A percentile compares a stretch with the other conserved stretches of the same genome.
These are phyloP conservation scores for Idaea aversata DNA, from an alignment of 2,888 invertebrate species.

Conservation along the genomic window DNA sequence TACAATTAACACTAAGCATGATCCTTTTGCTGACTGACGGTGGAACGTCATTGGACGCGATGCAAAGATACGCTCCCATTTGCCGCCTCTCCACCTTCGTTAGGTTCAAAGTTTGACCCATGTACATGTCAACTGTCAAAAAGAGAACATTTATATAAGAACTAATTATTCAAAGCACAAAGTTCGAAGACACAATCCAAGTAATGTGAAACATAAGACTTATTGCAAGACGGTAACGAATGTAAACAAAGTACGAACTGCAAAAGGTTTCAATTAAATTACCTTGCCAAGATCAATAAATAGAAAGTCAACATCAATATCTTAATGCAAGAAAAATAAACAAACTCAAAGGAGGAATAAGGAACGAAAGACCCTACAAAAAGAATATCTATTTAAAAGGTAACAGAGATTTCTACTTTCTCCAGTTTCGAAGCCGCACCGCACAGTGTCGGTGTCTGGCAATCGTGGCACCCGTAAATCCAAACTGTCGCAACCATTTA, in stretches of 20 bases:
- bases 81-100: constrained; percentile 84
- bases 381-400: neutral
- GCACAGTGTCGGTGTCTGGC: neutral
- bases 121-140: constrained; percentile 79
- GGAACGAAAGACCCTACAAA: too few species aligned
- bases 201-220: too few species aligned
- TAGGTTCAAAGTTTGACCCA: constrained; percentile 83
- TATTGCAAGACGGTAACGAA: too few species aligned
- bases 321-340: neutral
- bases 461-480: constrained; percentile 39
- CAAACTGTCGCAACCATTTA: constrained; percentile 50
- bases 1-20: constrained; percentile 87
- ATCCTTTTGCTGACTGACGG: constrained; percentile 87
- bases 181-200: too few species aligned
- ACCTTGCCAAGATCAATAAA: neutral
- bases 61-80: constrained; percentile 88
- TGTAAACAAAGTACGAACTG: neutral
- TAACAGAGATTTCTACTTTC: neutral
- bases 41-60: constrained; percentile 87
- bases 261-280: neutral
- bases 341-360: neutral
- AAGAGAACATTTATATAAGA: constrained; percentile 5
- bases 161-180: too few species aligned
- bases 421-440: neutral
- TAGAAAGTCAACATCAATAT: neutral